Evolutionary conservation across 2,113 vertebrate species (phyloP).

Genomic region (Dicrurus megarhynchus): DNA sequence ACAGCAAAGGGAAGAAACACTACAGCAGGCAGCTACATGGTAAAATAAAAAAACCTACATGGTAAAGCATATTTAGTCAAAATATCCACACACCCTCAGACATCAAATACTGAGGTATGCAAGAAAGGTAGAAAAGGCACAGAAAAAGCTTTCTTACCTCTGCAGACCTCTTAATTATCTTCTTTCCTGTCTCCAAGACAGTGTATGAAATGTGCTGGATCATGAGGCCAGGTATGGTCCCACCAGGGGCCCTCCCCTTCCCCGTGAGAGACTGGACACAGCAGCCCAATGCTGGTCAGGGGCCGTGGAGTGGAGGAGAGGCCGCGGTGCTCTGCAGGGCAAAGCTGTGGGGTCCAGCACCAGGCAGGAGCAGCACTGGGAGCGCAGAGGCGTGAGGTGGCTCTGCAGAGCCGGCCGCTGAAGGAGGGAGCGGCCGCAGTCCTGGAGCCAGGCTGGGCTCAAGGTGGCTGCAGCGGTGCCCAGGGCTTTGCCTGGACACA

Average conservation of each 20-base stretch:
- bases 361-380: accelerated
- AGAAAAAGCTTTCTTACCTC: background rate
- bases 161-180: background rate
- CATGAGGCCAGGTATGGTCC: background rate
- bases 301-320: background rate
- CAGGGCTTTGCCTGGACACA: background rate
- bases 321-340: accelerated
- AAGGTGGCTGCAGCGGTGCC: background rate
- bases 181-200: background rate
- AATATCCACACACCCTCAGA: background rate
- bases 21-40: background rate
- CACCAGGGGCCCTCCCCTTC: background rate
- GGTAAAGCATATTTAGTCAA: background rate
- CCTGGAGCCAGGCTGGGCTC: background rate
- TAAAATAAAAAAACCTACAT: background rate
- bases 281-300: accelerated
- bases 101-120: background rate
- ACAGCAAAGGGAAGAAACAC: background rate
- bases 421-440: background rate
- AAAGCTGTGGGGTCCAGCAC: background rate
- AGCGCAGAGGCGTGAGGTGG: accelerated
- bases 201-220: background rate
- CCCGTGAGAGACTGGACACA: accelerated
- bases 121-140: background rate
- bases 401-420: accelerated